Evolutionary conservation across 2,797 vertebrate genomes (phyloP), one percentile per base, ranked within the genome.

Genomic region (Schizothorax lantsangensis): DNA sequence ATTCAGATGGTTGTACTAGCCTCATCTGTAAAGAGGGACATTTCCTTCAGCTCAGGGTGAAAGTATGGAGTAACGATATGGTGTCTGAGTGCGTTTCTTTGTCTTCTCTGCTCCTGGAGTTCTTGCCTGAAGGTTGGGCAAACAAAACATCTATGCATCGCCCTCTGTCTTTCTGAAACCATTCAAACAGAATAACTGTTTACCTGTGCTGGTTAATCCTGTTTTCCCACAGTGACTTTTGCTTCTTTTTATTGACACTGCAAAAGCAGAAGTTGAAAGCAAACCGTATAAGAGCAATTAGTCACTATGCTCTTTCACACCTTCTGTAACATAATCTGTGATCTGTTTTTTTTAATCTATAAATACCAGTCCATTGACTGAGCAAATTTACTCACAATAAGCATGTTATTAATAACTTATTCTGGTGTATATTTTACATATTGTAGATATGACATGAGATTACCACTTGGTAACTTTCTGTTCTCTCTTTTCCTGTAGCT

Each of bases 151-250:
- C n/a, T 19, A 7, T 84, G 43, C 5, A 33, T 69, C 47, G 5
- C 38, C 36, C 6, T 36, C 38, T 62, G 11, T 17, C n/a, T 12
- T 45, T 79, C 12, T 62, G 8, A 45, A 81, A 81, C 9, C 21
- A 1, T 26, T 80, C 1, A 12, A 38, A 45, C 23, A n/a, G 54
- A 74, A 49, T 71, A 62, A 73, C 75, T 33, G 19, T 81, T 86
- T 95, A 99, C 97, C 97, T 97, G 93, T 94, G 90, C 54, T 95
- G 89, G 2, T 92, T 87, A 45, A 94, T 89, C 90, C 92, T 96
- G 79, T 87, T 92, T 36, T 89, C 86, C 97, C 97, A 97, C 45
- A n/a, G 91, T 38, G 92, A 95, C 4, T 84, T 69, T 64, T 47
- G 9, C 36, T 38, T 26, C 84, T 68, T 80, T 72, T 2, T 47